Percentiles rank a stretch among this genome's conserved stretches.
Evolutionary conservation across 1,140 invertebrate species (phyloP).

Genomic region (Neoseiulus cucumeris): DNA sequence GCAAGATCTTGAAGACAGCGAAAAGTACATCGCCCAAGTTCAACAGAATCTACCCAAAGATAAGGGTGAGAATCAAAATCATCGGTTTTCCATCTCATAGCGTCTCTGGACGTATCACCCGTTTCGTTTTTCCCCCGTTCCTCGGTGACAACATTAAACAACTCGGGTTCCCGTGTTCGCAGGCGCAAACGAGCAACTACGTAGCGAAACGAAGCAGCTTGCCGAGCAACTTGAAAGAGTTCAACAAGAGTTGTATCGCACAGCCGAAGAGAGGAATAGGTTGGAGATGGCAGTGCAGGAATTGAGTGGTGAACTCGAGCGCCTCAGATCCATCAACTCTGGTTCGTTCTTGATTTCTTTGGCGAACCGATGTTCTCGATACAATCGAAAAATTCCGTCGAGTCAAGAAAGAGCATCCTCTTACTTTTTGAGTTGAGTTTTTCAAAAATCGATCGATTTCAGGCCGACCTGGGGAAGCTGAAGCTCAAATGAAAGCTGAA

Average conservation of each 20-base stretch:
- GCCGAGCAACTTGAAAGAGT: conserved; percentile 50
- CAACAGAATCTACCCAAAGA: conserved; percentile 15
- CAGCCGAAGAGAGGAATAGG: conserved; percentile 21
- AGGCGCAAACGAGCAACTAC: conserved; percentile 48
- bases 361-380: no score
- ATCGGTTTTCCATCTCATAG: no score
- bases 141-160: no score
- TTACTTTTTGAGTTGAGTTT: no score
- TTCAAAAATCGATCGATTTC: conserved; percentile 15
- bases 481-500: conserved; percentile 52
- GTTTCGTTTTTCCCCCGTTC: no score
- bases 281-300: conserved; percentile 20
- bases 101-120: no score
- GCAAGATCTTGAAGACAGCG: conserved; percentile 44
- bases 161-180: background rate
- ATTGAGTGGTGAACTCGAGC: conserved; percentile 39
- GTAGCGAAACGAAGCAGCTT: conserved; percentile 50
- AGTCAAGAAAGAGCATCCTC: no score
- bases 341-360: background rate
- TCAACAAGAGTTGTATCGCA: conserved; percentile 35
- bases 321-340: conserved; percentile 26
- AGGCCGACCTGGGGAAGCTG: conserved; percentile 27
- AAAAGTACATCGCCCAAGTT: conserved; percentile 20
- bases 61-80: conserved; percentile 14
- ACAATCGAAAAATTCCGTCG: no score